Conservation (phyloP, 2,113 vertebrate genomes). For the Alouatta palliata region DNA sequence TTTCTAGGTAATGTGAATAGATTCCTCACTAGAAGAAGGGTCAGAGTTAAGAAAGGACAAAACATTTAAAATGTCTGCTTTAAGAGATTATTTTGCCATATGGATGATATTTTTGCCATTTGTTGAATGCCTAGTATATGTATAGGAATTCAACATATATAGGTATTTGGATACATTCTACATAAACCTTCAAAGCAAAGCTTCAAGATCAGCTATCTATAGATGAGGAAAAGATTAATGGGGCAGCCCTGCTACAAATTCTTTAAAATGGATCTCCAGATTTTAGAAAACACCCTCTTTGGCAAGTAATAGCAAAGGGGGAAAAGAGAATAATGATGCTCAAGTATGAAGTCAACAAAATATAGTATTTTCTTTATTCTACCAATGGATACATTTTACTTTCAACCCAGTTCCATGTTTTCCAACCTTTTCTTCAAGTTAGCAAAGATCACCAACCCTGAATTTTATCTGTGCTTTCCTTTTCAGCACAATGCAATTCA, state of each 20-base stretch:
- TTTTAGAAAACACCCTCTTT: not conserved
- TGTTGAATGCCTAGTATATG: not conserved
- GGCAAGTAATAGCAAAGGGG: not conserved
- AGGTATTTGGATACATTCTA: not conserved
- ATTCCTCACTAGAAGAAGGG: not conserved
- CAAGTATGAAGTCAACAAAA: not conserved
- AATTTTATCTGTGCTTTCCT: not conserved
- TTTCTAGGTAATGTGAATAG: not conserved
- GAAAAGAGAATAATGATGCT: not conserved
- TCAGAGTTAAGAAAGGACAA: not conserved
- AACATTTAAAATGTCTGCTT: not conserved
- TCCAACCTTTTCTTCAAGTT: not conserved
- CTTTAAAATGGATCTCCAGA: not conserved
- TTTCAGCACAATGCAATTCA: not conserved
- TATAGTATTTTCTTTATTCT: not conserved
- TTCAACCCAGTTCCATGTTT: not conserved
- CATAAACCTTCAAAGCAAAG: not conserved
- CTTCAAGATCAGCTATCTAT: not conserved
- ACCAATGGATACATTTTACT: not conserved
- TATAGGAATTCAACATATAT: too few species aligned
- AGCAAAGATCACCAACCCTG: not conserved
- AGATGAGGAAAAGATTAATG: not conserved
- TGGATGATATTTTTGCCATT: not conserved
- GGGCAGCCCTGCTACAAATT: not conserved
- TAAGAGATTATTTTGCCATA: not conserved